Conservation (phyloP, 2,888 invertebrate species). For the Heterodera filipjevi region DNA sequence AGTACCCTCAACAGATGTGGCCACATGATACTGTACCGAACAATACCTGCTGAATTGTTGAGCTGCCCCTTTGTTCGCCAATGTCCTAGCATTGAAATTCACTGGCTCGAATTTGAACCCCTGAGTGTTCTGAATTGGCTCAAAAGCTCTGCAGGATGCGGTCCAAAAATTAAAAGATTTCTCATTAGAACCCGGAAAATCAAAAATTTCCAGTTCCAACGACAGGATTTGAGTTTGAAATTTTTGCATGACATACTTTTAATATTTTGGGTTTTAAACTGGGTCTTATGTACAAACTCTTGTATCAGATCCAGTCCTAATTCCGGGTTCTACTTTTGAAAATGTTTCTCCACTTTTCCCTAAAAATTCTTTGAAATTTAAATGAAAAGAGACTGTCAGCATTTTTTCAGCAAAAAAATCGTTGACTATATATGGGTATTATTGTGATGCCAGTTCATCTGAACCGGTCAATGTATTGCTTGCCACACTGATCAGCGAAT, state of each 20-base stretch:
- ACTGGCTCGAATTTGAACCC: not conserved
- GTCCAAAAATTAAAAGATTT: not conserved
- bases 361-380: too few species aligned
- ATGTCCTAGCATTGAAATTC: not conserved
- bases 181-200: not conserved
- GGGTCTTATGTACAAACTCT: too few species aligned
- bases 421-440: conserved; percentile 6
- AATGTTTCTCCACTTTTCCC: too few species aligned
- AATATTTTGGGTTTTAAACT: too few species aligned
- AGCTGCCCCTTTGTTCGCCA: not conserved
- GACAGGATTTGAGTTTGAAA: too few species aligned
- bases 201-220: not conserved
- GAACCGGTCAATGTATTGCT: not conserved
- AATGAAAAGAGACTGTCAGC: too few species aligned
- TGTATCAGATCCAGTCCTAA: too few species aligned
- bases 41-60: not conserved
- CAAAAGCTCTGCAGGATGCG: not conserved
- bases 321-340: too few species aligned
- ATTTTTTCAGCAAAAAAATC: not conserved
- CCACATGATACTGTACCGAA: conserved; percentile 3
- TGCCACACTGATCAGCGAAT: conserved; percentile 13
- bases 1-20: not conserved
- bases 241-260: too few species aligned
- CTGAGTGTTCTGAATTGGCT: not conserved
- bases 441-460: not conserved